Base-by-base conservation (phyloP, 2,113 vertebrate genomes). In the Lanius ludovicianus region DNA sequence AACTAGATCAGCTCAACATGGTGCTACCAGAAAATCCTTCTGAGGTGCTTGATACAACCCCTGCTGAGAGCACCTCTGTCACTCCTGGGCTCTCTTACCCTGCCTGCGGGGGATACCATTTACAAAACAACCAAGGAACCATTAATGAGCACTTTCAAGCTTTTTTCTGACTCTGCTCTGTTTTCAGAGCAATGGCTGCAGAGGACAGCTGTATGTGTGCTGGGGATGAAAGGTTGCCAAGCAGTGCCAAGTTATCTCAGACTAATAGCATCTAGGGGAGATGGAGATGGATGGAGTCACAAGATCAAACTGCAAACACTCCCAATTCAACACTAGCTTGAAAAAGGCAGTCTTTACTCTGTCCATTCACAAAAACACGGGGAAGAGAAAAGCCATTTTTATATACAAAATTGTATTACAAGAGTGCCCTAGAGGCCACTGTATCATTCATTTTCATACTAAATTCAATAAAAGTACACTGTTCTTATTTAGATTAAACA, bases 131-230 rank as follows among this genome's bases (percentile, higher is more conserved):
- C 15, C 24, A 9, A 77, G 76, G 63, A 86, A 50, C 4, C 11
- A 53, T 57, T 65, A 67, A 90, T 50, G 71, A 1, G 0, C 25
- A 71, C 31, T 89, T 67, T 15, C 8, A 44, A 64, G 21, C 22
- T 50, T 65, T 77, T 27, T 47, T 53, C 35, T 60, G 35, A 49
- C 44, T 49, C 42, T 17, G 16, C 5, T 3, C 1, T 49, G 21
- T 80, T 94, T 91, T 79, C 37, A 84, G 73, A 73, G n/a, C 44
- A 90, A 55, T 0, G 0, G 11, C 13, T 44, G 42, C 28, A 33
- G 0, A 67, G 42, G 75, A 76, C 39, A 42, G 37, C 28, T 2
- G 0, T 11, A n/a, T 0, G 0, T 7, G 21, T 7, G 15, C 47
- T 89, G 30, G 20, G 77, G 74, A 92, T 56, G 35, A 93, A 86